Conservation (phyloP, 1,140 invertebrate species). For the Aphidius ervi region DNA sequence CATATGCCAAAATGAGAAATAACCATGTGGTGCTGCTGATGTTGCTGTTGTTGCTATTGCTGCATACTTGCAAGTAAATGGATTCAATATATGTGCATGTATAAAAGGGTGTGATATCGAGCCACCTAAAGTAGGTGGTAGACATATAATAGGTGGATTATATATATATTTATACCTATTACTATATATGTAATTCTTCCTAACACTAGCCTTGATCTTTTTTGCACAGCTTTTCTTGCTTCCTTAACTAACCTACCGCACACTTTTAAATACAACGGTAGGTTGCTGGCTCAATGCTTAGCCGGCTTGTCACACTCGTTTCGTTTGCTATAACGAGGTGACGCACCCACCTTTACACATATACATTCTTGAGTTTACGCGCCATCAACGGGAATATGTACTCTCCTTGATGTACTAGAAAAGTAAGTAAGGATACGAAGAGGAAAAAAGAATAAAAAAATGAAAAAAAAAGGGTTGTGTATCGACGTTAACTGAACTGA, state of each 20-base stretch:
- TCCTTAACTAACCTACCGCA: slow-evolving; percentile 41
- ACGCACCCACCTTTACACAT: slow-evolving; percentile 12
- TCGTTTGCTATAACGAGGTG: slow-evolving; percentile 32
- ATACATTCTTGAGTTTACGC: slow-evolving; percentile 12
- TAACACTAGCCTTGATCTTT: no score
- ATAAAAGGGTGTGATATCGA: no score
- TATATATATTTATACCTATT: no score
- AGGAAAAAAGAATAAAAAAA: neutral
- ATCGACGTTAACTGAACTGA: slow-evolving; percentile 2
- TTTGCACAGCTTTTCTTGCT: neutral
- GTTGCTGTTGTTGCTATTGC: no score
- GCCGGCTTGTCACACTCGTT: slow-evolving; percentile 29
- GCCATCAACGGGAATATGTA: slow-evolving; percentile 11
- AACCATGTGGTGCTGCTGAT: no score
- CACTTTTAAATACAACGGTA: slow-evolving; percentile 24
- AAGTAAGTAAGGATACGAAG: neutral
- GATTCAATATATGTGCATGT: no score
- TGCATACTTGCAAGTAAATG: no score
- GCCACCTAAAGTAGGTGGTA: no score
- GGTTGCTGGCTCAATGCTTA: slow-evolving; percentile 12
- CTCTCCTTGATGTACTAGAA: neutral
- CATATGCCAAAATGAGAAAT: no score
- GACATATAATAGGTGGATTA: no score
- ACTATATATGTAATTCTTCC: no score
- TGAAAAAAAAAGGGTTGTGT: neutral